Base-by-base conservation (phyloP, 2,888 invertebrate species). In the Lepetodrilus schrolli region DNA sequence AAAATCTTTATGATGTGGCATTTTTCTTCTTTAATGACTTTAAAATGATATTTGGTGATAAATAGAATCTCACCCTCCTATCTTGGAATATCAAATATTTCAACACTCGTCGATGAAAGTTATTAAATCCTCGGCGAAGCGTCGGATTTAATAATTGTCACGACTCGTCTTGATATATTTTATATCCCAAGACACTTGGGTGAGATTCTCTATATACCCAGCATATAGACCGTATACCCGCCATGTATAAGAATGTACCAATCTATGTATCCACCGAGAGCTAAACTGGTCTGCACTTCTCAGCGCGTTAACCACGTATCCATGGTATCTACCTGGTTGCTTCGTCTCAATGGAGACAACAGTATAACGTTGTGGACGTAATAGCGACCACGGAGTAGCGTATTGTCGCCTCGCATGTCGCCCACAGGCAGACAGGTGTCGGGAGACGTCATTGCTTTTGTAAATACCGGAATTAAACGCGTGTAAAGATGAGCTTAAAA, bases 401-500 rank as follows among this genome's bases (percentile, higher is more conserved):
- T 17, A 58, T 58, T 58, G 30, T 30, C 10, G 58, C 26, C 58
- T 17, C 30, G 17, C 13, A 30, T 17, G 30, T n/a, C 58, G 58
- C 58, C 58, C 21, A 58, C 26, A 30, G 58, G 58, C 26, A 58
- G 21, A 58, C 58, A 58, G 58, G 58, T 58, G 58, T 23, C 17
- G 34, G 34, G 34, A 58, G 58, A 58, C 58, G 26, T 58, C 58
- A 30, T 58, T 58, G 34, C 58, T 58, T 58, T n/a, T 58, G 17
- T 58, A 58, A 58, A 58, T 30, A 58, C 30, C 30, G 34, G 58
- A 58, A 58, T 58, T 30, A 58, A 58, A 58, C 26, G 58, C 34
- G 26, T 58, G 58, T 58, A 58, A 58, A 30, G 58, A 43, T 10
- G 43, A 10, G 43, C 7, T 5, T 4, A 43, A 43, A 43, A 13